Evolutionary conservation across 2,888 invertebrate genomes (phyloP).

Genomic region (Cheilosia scutellata): DNA sequence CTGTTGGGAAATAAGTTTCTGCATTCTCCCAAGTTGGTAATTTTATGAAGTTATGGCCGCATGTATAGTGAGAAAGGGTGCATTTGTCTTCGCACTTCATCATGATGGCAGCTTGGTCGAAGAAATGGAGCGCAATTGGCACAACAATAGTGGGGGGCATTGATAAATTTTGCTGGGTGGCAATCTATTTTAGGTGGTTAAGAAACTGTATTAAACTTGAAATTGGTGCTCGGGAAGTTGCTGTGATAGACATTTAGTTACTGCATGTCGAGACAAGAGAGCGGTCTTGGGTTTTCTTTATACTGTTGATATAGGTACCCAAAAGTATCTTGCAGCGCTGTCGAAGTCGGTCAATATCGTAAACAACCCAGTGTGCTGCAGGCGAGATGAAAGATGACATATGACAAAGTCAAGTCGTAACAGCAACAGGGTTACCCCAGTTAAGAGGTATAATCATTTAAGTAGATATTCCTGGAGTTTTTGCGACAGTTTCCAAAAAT

Average conservation of each 20-base stretch:
- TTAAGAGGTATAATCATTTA: too few species aligned
- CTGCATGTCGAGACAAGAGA: not conserved
- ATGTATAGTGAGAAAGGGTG: constrained; percentile 12
- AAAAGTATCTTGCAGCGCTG: too few species aligned
- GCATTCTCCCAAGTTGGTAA: constrained; percentile 12
- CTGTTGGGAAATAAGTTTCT: constrained; percentile 23
- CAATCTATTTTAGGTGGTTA: constrained; percentile 50
- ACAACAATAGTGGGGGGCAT: not conserved
- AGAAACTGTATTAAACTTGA: constrained; percentile 32
- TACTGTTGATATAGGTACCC: too few species aligned
- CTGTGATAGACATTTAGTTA: constrained; percentile 1
- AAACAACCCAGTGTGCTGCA: too few species aligned
- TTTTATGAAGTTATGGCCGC: constrained; percentile 42
- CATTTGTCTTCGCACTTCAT: constrained; percentile 29
- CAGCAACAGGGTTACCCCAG: too few species aligned
- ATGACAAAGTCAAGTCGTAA: too few species aligned
- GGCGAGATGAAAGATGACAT: too few species aligned
- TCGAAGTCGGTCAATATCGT: too few species aligned
- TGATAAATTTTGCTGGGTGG: constrained; percentile 42
- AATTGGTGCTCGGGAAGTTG: constrained; percentile 27
- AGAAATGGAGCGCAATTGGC: constrained; percentile 8
- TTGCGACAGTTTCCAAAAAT: too few species aligned
- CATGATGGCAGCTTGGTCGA: not conserved
- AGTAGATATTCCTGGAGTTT: too few species aligned
- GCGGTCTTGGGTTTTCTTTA: too few species aligned